Percentiles rank a stretch among this genome's conserved stretches.
Conservation (phyloP, 1,140 invertebrate species). For the Pseudoatta argentina region DNA sequence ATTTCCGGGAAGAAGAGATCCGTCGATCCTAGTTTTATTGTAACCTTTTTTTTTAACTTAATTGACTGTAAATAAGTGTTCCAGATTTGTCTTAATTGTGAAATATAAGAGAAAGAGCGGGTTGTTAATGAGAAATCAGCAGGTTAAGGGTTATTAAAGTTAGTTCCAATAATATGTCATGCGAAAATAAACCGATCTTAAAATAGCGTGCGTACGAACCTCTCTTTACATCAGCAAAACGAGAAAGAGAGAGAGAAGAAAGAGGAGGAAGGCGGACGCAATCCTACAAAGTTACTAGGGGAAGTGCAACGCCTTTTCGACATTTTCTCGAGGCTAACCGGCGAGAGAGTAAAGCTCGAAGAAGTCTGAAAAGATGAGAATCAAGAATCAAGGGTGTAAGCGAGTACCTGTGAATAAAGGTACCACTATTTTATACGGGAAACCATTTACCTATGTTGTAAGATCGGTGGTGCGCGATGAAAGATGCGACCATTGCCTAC, state of each 20-base stretch:
- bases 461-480: constrained; percentile 87
- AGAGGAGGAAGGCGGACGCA: constrained; percentile 10
- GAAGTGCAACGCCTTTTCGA: constrained; percentile 28
- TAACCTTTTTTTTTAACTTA: constrained; percentile 70
- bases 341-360: constrained; percentile 15
- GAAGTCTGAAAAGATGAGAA: constrained; percentile 50
- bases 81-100: constrained; percentile 43
- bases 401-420: constrained; percentile 78
- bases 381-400: constrained; percentile 50
- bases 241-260: constrained; percentile 14
- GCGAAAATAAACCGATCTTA: constrained; percentile 65
- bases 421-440: constrained; percentile 85
- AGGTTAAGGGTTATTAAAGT: constrained; percentile 53
- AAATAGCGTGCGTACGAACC: constrained; percentile 58
- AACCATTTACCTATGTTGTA: constrained; percentile 88
- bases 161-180: constrained; percentile 61
- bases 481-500: constrained; percentile 88
- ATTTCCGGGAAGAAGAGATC: constrained; percentile 32
- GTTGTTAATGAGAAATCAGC: constrained; percentile 45
- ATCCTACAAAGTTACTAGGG: constrained; percentile 22
- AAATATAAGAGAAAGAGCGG: constrained; percentile 6
- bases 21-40: constrained; percentile 53
- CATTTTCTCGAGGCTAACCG: background rate
- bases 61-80: constrained; percentile 74
- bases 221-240: constrained; percentile 24